Base-by-base conservation (phyloP, 2,888 invertebrate species). In the Rhingia rostrata region DNA sequence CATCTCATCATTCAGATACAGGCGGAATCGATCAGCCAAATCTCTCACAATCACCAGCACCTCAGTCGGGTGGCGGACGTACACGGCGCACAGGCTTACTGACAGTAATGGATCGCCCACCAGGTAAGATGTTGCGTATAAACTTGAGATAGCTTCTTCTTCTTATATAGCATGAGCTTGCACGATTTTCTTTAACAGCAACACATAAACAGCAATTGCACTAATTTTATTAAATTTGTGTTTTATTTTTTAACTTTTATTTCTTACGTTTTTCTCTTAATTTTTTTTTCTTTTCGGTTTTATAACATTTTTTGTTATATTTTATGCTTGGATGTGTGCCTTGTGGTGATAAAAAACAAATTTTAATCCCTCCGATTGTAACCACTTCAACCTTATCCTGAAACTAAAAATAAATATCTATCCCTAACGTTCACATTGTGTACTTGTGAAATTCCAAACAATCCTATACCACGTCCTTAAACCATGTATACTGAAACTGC, bases 41-140 rank as follows among this genome's bases (percentile, higher is more conserved):
- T 66, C 86, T 91, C 58, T 89, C 90, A 33, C 90, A 92, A 84
- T 90, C 90, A 45, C 91, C 92, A 56, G 87, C 86, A 9, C 87
- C 87, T 4, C 81, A 88, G 53, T 87, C 88, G 7, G 86, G 88
- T 45, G 90, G 90, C 79, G 94, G 94, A 86, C 93, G 96, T 86
- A 95, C 96, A 51, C 93, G 97, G 87, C 93, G 97, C 74, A 96
- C 96, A 4, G 97, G 97, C 86, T 93, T 97, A 9, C 93, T 96
- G 37, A 96, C 97, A 0, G 97, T 97, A 33, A 96, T 96, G 88
- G 97, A 97, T 90, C 92, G 97, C 86, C 96, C 96, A 14, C 97
- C 97, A 91, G 97, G 97, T 97, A 92, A 91, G 92, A 88, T 72
- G 35, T 22, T 6, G 12, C 30, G 7, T 72, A 37, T 49, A 30